Evolutionary conservation across 2,888 invertebrate species (phyloP).

Genomic region (Calliphora vomitoria): DNA sequence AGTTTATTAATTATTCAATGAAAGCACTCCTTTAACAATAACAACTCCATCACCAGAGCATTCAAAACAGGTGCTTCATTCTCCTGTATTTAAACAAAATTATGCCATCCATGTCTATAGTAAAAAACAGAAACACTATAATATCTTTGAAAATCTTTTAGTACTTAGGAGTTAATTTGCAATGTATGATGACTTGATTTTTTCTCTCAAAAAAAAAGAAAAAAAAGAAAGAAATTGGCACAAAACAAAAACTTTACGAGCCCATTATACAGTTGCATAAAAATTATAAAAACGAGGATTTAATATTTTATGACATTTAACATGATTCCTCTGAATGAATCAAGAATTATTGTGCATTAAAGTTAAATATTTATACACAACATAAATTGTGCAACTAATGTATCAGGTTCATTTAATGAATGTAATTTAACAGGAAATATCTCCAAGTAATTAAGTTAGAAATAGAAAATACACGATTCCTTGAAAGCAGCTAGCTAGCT

Average conservation of each 20-base stretch:
- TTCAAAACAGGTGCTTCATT: constrained; percentile 24
- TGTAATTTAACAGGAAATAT: neutral
- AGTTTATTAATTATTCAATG: no score
- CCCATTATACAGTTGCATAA: constrained; percentile 20
- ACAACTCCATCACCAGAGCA: neutral
- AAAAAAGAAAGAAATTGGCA: neutral
- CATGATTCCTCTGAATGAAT: constrained; percentile 18
- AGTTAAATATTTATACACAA: neutral
- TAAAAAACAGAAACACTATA: neutral
- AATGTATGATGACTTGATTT: constrained; percentile 52
- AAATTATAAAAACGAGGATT: constrained; percentile 12
- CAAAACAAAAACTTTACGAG: constrained; percentile 19
- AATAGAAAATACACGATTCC: neutral
- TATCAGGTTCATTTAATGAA: neutral
- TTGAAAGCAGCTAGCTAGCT: no score
- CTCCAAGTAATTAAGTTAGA: neutral
- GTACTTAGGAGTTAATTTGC: neutral
- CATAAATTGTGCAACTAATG: neutral
- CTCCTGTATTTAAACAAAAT: neutral
- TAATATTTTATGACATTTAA: constrained; percentile 32
- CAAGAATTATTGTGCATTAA: neutral
- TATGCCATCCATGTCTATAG: constrained; percentile 17
- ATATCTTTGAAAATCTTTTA: neutral
- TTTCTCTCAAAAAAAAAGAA: neutral
- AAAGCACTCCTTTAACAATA: neutral